Percentiles rank a stretch among this genome's conserved stretches.
These are phyloP conservation scores for Pherbina coryleti DNA, from an alignment of 2,888 invertebrate species.

Conservation along the genomic window DNA sequence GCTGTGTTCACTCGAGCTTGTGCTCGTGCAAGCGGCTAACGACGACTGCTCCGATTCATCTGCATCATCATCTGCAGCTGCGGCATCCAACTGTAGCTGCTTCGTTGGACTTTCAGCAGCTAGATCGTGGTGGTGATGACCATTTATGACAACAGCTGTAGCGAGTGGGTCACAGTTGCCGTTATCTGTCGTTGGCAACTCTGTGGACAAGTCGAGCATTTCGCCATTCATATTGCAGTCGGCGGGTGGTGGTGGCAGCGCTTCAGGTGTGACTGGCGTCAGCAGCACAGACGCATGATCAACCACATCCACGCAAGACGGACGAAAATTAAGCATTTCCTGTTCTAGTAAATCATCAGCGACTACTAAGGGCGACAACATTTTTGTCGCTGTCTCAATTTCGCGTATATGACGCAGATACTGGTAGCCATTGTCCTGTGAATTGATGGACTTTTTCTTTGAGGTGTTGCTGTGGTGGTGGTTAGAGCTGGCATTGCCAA, in stretches of 20 bases:
- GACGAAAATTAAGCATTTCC: slow-evolving; percentile 55
- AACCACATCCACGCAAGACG: slow-evolving; percentile 56
- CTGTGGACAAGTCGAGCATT: not conserved
- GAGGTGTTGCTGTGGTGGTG: slow-evolving; percentile 43
- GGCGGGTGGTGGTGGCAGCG: slow-evolving; percentile 38
- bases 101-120: slow-evolving; percentile 50
- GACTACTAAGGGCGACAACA: slow-evolving; percentile 62
- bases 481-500: slow-evolving; percentile 28
- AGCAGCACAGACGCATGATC: slow-evolving; percentile 56
- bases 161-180: slow-evolving; percentile 51
- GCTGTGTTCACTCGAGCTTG: slow-evolving; percentile 66
- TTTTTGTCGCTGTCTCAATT: slow-evolving; percentile 67
- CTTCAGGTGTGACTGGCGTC: slow-evolving; percentile 43
- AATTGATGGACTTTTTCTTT: slow-evolving; percentile 57
- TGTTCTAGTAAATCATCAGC: slow-evolving; percentile 57
- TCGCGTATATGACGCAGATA: slow-evolving; percentile 69
- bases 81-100: slow-evolving; percentile 15
- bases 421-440: slow-evolving; percentile 68
- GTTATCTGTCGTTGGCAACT: slow-evolving; percentile 50
- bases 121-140: slow-evolving; percentile 39
- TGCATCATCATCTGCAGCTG: slow-evolving; percentile 49
- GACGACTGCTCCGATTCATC: slow-evolving; percentile 64
- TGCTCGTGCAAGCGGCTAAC: slow-evolving; percentile 64
- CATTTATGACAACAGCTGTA: slow-evolving; percentile 42
- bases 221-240: slow-evolving; percentile 65